These are phyloP conservation scores for Tupiocoris notatus DNA, from an alignment of 2,888 invertebrate genomes.

Conservation along the genomic window DNA sequence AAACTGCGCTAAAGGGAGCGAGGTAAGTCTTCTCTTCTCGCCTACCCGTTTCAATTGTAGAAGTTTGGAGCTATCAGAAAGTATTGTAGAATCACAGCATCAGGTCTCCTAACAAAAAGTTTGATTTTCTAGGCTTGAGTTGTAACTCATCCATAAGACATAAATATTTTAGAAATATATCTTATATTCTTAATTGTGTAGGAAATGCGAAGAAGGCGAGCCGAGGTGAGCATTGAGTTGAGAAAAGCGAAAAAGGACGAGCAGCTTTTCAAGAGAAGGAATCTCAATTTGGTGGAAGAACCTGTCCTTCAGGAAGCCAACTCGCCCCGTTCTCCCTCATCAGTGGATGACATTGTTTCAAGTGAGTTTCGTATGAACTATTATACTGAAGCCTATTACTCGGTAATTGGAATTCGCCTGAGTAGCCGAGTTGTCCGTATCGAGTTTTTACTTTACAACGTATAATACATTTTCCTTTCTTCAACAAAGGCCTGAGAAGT, in stretches of 20 bases:
- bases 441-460: too few species aligned
- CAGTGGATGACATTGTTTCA: slow-evolving; percentile 68
- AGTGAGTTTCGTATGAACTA: slow-evolving; percentile 57
- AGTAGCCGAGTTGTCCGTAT: too few species aligned
- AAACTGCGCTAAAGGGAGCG: slow-evolving; percentile 71
- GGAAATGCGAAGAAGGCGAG: slow-evolving; percentile 83
- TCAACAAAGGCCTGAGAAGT: too few species aligned
- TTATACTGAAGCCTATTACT: too few species aligned
- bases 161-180: too few species aligned
- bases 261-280: slow-evolving; percentile 85
- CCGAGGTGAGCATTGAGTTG: slow-evolving; percentile 84
- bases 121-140: too few species aligned
- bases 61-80: not conserved
- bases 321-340: slow-evolving; percentile 45
- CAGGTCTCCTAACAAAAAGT: too few species aligned
- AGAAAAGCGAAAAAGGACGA: slow-evolving; percentile 93
- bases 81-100: too few species aligned
- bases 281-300: slow-evolving; percentile 66
- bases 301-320: slow-evolving; percentile 57
- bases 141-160: not conserved
- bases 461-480: too few species aligned
- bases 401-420: too few species aligned
- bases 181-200: slow-evolving; percentile 9
- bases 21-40: too few species aligned
- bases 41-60: too few species aligned